Percentiles rank a stretch among this genome's conserved stretches.
These are phyloP conservation scores for Ostrea denselamellosa DNA, from an alignment of 1,140 invertebrate genomes.

Conservation along the genomic window DNA sequence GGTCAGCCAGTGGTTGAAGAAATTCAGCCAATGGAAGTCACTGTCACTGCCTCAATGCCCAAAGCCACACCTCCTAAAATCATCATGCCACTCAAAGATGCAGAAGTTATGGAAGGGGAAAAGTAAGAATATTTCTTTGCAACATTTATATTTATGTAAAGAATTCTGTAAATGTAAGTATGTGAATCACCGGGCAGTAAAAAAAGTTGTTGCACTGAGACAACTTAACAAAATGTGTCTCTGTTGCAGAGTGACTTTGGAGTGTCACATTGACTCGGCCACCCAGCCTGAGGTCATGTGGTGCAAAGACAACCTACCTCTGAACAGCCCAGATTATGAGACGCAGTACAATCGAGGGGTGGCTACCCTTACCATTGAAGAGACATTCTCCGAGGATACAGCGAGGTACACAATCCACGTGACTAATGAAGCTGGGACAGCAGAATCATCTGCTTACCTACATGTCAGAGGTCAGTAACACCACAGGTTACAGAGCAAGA, in stretches of 20 bases:
- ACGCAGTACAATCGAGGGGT: slow-evolving; percentile 80
- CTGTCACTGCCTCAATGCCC: slow-evolving; percentile 66
- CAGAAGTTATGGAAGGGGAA: slow-evolving; percentile 86
- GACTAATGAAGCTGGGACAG: slow-evolving; percentile 84
- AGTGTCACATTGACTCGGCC: slow-evolving; percentile 83
- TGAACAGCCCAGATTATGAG: slow-evolving; percentile 86
- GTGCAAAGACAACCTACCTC: slow-evolving; percentile 91
- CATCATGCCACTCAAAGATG: slow-evolving; percentile 83
- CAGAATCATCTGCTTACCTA: slow-evolving; percentile 87
- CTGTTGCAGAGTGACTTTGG: slow-evolving; percentile 82
- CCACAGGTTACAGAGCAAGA: not conserved
- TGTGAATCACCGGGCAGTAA: no score
- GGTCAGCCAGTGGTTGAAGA: slow-evolving; percentile 66
- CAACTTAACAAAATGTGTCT: not conserved
- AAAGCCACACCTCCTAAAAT: slow-evolving; percentile 74
- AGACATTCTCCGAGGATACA: slow-evolving; percentile 90
- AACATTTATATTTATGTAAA: not conserved
- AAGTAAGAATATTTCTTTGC: slow-evolving; percentile 68
- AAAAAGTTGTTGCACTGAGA: no score
- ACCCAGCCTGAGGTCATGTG: slow-evolving; percentile 85
- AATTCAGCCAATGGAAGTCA: slow-evolving; percentile 68
- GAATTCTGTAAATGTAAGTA: not conserved
- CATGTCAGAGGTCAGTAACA: slow-evolving; percentile 85
- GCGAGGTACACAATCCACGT: slow-evolving; percentile 88
- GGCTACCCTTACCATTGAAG: slow-evolving; percentile 86